Conservation (phyloP, 2,797 vertebrate species). For the Etheostoma perlongum region DNA sequence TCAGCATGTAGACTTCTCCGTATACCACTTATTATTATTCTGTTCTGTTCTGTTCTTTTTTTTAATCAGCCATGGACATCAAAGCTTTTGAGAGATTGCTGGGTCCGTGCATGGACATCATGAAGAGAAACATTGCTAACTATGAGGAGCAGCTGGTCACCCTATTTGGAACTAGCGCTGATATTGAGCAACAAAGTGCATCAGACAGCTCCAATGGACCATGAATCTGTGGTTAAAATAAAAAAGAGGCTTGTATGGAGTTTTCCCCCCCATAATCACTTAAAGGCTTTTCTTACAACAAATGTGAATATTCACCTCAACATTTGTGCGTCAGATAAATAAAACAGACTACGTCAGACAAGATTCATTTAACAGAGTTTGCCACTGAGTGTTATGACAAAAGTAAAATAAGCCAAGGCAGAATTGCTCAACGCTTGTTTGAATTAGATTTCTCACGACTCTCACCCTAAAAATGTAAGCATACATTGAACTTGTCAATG, state of each 20-base stretch:
- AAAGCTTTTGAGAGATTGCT: slow-evolving; percentile 98
- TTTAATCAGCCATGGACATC: slow-evolving; percentile 92
- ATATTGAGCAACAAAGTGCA: slow-evolving; percentile 92
- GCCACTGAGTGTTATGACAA: slow-evolving; percentile 42
- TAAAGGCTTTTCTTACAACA: slow-evolving; percentile 73
- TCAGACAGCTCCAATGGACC: slow-evolving; percentile 84
- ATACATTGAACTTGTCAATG: slow-evolving; percentile 68
- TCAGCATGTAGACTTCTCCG: not conserved
- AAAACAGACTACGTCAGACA: slow-evolving; percentile 47
- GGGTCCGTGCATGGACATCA: slow-evolving; percentile 99
- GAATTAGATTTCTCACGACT: slow-evolving; percentile 71
- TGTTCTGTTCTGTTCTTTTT: slow-evolving; percentile 1
- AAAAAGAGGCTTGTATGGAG: slow-evolving; percentile 58
- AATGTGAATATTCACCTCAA: slow-evolving; percentile 73
- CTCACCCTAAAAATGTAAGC: slow-evolving; percentile 81
- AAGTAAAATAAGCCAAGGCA: slow-evolving; percentile 74
- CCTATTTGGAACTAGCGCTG: slow-evolving; percentile 96
- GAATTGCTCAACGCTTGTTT: slow-evolving; percentile 66
- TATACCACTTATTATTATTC: not conserved
- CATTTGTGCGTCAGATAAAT: slow-evolving; percentile 68
- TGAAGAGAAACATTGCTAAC: slow-evolving; percentile 99
- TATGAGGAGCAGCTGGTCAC: slow-evolving; percentile 97
- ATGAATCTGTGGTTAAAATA: slow-evolving; percentile 79
- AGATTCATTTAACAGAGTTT: slow-evolving; percentile 44
- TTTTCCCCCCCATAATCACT: slow-evolving; percentile 58